phyloP scores from a whole-genome alignment of 2,113 vertebrate species.

The Caranx melampygus region DNA sequence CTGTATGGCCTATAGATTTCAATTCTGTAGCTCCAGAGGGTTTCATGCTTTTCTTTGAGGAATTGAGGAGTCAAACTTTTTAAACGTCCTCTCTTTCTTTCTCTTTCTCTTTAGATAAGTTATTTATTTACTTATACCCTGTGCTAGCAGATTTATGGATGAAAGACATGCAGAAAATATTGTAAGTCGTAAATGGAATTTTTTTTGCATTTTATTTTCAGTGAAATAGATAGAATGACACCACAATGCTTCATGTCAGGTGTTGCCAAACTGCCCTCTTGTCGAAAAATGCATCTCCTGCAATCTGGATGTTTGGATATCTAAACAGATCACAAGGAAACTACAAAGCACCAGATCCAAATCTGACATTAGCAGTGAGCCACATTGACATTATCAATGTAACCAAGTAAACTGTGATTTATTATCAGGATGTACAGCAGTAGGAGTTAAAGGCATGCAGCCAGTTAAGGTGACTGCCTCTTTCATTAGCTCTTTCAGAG shows the following conservation, averaged over 20 bases:
- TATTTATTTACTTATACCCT: too few species aligned
- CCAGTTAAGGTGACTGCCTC: conserved; percentile 41
- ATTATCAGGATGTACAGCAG: conserved; percentile 6
- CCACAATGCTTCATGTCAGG: too few species aligned
- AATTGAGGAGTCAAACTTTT: conserved; percentile 5
- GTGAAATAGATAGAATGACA: too few species aligned
- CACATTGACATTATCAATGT: not conserved
- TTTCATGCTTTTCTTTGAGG: not conserved
- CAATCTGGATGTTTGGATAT: too few species aligned
- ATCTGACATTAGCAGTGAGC: conserved; percentile 25
- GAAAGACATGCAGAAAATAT: too few species aligned
- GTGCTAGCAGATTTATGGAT: not conserved
- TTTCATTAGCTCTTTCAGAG: conserved; percentile 41
- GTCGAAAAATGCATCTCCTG: too few species aligned
- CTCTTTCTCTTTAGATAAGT: too few species aligned
- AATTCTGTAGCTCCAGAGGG: conserved; percentile 2
- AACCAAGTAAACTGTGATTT: conserved; percentile 5
- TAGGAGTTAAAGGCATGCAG: conserved; percentile 29
- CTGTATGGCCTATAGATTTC: conserved; percentile 27
- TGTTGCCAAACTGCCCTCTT: too few species aligned
- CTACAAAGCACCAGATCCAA: not conserved
- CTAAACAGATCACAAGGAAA: not conserved
- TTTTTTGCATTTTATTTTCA: too few species aligned
- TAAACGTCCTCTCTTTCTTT: too few species aligned
- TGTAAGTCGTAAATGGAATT: too few species aligned